phyloP scores from a whole-genome alignment of 2,113 vertebrate genomes.

The Crotalus helleri region DNA sequence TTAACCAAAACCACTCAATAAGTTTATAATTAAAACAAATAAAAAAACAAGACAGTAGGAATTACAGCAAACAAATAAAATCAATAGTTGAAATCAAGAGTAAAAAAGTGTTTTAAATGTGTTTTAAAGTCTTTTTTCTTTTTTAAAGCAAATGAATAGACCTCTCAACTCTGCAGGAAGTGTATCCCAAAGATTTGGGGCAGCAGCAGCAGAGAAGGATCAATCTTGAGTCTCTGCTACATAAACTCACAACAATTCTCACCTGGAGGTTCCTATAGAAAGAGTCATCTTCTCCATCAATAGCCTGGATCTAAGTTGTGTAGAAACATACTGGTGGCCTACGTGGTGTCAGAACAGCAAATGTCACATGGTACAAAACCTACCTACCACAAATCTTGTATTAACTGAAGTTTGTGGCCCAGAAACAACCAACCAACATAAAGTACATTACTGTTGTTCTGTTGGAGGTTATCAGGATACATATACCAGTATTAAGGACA shows the following conservation, averaged over 20 bases:
- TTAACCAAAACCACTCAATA: neutral
- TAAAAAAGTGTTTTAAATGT: neutral
- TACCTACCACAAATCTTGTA: neutral
- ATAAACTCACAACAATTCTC: neutral
- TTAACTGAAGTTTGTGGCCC: neutral
- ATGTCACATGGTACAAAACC: neutral
- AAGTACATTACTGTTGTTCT: no score
- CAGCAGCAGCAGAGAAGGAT: neutral
- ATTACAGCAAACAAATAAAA: neutral
- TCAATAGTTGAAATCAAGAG: neutral
- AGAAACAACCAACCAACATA: neutral
- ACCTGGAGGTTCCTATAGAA: neutral
- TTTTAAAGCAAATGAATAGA: neutral
- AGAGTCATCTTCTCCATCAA: neutral
- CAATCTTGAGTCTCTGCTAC: neutral
- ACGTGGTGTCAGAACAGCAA: neutral
- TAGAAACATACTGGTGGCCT: neutral
- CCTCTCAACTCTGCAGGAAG: neutral
- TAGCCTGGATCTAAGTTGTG: neutral
- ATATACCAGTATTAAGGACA: no score
- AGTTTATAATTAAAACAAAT: neutral
- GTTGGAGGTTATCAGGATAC: no score
- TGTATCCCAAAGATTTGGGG: neutral
- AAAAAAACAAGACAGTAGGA: neutral
- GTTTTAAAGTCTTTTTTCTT: neutral